These are phyloP conservation scores for Ganaspis sp. DNA, from an alignment of 1,140 invertebrate genomes.

Conservation along the genomic window DNA sequence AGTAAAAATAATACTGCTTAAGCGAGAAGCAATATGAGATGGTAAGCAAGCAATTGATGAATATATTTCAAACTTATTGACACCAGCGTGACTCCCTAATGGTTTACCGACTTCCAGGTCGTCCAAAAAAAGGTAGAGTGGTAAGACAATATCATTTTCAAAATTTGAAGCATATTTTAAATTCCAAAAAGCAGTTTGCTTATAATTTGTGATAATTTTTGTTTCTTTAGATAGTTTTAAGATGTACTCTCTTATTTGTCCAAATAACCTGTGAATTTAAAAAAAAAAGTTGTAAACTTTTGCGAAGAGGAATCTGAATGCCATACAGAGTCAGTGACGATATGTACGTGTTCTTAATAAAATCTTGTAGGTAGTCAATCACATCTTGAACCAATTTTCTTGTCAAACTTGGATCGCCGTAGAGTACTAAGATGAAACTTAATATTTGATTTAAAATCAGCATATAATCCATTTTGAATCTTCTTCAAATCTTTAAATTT, in stretches of 20 bases:
- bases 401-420: not conserved
- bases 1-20: constrained; percentile 38
- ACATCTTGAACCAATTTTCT: not conserved
- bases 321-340: not conserved
- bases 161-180: not conserved
- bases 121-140: constrained; percentile 40
- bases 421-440: not conserved
- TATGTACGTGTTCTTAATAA: not conserved
- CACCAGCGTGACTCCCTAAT: constrained; percentile 42
- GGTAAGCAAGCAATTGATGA: constrained; percentile 35
- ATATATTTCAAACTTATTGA: constrained; percentile 45
- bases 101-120: constrained; percentile 45
- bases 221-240: not conserved
- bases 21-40: constrained; percentile 24
- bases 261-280: not conserved
- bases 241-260: constrained; percentile 9
- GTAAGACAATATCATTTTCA: constrained; percentile 26
- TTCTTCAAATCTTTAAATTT: not conserved
- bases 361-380: not conserved
- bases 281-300: too few relatives aligned
- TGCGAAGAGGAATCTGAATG: too few relatives aligned
- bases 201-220: not conserved
- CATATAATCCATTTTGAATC: not conserved
- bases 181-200: constrained; percentile 1
- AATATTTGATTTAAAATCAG: not conserved